Base-by-base conservation (phyloP, 2,888 invertebrate species). In the Drosophila quinaria region DNA sequence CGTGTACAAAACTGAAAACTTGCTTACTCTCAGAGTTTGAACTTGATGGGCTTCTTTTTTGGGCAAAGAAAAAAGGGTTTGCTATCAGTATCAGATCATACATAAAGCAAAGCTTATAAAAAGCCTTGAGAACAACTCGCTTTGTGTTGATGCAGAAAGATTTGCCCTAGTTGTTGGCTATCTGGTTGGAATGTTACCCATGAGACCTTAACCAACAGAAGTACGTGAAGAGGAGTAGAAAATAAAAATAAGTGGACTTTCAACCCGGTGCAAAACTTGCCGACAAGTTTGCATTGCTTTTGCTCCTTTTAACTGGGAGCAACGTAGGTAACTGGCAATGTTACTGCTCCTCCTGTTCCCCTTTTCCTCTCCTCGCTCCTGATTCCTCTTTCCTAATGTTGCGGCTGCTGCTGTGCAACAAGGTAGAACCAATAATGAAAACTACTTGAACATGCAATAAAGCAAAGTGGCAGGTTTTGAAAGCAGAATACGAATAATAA, bases 371-470 rank as follows among this genome's bases (percentile, higher is more conserved):
- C 15, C 44, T 13, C 17, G 13, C 1, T 33, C 52, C 42, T 51
- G 39, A 8, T 29, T 29, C 51, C 46, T 37, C 47, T 42, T 78
- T 64, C 29, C 29, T 29, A 19, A 5, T 25, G 15, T 15, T 37
- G 19, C 42, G 55, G 50, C 61, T 68, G 65, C 61, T 80, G 49
- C 62, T 54, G 78, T 69, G 80, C 84, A 80, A 72, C 78, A 81
- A 74, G 78, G 81, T 72, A 68, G 58, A 72, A 67, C 67, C 66
- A 82, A 88, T 72, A 88, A 87, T 80, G 84, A 77, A 74, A 89
- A 70, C 84, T 87, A 68, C 89, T 83, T 80, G 70, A 87, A 89
- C 83, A 83, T 69, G 81, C 74, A 89, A 89, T 83, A 89, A 86
- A 86, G 72, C 87, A 87, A 87, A 86, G 89, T 83, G 82, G 61